A percentile compares a stretch with the other conserved stretches of the same genome.
These are phyloP conservation scores for Ageneiosus marmoratus DNA, from an alignment of 2,113 vertebrate genomes.

Conservation along the genomic window DNA sequence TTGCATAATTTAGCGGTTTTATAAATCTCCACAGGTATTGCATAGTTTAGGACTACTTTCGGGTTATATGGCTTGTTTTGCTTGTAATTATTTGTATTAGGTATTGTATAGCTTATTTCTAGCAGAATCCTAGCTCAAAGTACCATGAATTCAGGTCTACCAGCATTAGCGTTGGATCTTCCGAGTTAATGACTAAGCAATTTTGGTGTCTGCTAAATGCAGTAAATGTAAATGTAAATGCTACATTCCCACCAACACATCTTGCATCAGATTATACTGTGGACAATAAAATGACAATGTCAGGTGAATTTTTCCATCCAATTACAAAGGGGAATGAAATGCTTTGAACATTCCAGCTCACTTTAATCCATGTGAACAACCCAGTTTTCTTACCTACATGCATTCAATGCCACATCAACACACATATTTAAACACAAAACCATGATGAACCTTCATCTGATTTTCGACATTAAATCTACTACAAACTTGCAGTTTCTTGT, in stretches of 20 bases:
- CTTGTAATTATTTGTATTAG: too few species aligned
- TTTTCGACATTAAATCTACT: not conserved
- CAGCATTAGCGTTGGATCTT: too few species aligned
- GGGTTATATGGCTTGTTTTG: too few species aligned
- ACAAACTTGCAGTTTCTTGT: not conserved
- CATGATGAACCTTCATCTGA: not conserved
- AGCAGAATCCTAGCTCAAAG: too few species aligned
- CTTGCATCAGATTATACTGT: not conserved
- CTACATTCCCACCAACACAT: not conserved
- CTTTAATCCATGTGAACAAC: not conserved
- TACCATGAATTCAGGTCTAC: too few species aligned
- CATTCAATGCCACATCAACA: not conserved
- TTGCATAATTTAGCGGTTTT: too few species aligned
- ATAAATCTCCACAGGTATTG: too few species aligned
- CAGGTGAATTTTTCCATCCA: not conserved
- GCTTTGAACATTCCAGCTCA: not conserved
- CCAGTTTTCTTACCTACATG: not conserved
- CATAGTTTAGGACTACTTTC: too few species aligned
- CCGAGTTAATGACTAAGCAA: too few species aligned
- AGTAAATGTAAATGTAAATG: too few species aligned
- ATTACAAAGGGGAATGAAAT: not conserved
- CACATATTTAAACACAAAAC: not conserved
- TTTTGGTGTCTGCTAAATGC: too few species aligned
- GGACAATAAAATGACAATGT: not conserved
- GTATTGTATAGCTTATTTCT: too few species aligned